A percentile compares a stretch with the other conserved stretches of the same genome.
phyloP scores from a whole-genome alignment of 2,797 vertebrate genomes.

The Hoplostethus mediterraneus region DNA sequence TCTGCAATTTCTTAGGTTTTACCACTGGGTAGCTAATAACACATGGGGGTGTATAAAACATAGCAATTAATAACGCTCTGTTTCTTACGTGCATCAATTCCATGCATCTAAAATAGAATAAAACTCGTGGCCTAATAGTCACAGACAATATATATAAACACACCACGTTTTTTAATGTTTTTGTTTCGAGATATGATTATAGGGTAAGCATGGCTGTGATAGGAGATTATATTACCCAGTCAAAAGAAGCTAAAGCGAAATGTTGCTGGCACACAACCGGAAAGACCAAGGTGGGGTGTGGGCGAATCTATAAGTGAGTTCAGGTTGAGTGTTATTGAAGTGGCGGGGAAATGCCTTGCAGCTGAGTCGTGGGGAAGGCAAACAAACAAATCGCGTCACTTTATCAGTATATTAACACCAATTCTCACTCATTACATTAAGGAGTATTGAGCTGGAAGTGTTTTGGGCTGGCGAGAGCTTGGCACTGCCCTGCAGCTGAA shows the following conservation, averaged over 20 bases:
- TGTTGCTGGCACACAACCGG: conserved; percentile 10
- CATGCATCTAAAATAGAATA: neutral
- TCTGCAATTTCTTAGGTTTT: conserved; percentile 54
- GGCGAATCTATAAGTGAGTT: conserved; percentile 59
- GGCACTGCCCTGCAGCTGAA: conserved; percentile 75
- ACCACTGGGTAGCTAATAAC: conserved; percentile 47
- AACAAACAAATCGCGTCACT: conserved; percentile 83
- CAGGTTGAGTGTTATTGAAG: conserved; percentile 72
- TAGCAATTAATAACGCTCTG: conserved; percentile 12
- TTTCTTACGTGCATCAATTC: neutral
- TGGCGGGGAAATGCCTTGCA: conserved; percentile 76
- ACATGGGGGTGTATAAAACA: conserved; percentile 27
- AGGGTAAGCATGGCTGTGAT: no score
- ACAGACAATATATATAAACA: no score
- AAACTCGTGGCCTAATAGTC: neutral
- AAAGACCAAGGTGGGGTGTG: conserved; percentile 38
- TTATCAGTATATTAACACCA: conserved; percentile 91
- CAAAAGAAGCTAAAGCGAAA: neutral
- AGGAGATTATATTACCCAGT: no score
- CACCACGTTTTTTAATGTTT: no score
- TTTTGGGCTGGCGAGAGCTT: conserved; percentile 75
- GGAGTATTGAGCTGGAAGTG: conserved; percentile 83
- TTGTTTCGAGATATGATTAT: no score
- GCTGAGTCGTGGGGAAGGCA: conserved; percentile 70
- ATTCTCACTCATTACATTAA: conserved; percentile 89